Percentiles rank a stretch among this genome's conserved stretches.
Conservation (phyloP, 23 tunicate species). For the Aplidium turbinatum region DNA sequence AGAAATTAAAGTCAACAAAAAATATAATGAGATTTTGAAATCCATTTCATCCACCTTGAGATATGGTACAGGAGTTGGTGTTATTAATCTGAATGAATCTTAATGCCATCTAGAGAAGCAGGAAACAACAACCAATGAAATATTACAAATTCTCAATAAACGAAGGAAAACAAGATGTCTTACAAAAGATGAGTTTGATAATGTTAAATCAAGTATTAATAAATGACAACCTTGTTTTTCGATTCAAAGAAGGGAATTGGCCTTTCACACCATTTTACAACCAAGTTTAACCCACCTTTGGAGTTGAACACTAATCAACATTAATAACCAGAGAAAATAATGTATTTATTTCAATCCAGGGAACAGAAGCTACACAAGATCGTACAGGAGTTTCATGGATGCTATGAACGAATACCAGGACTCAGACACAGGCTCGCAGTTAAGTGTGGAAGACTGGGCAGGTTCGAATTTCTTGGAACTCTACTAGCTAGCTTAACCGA, state of each 20-base stretch:
- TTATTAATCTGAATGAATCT: neutral
- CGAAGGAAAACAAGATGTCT: neutral
- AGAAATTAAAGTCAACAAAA: too few relatives aligned
- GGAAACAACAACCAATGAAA: slow-evolving; percentile 7
- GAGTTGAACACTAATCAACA: neutral
- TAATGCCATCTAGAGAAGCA: slow-evolving; percentile 4
- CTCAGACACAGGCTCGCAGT: too few relatives aligned
- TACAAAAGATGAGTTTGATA: neutral
- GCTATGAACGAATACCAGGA: too few relatives aligned
- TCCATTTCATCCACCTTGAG: too few relatives aligned
- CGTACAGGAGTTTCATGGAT: too few relatives aligned
- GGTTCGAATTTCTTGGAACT: too few relatives aligned
- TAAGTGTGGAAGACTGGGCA: too few relatives aligned
- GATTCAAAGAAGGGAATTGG: slow-evolving; percentile 2
- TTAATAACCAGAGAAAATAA: neutral
- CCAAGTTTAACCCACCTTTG: slow-evolving; percentile 8
- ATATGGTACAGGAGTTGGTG: too few relatives aligned
- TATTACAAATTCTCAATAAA: neutral
- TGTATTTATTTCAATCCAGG: neutral
- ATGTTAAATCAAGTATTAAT: neutral
- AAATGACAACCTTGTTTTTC: neutral
- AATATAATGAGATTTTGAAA: too few relatives aligned
- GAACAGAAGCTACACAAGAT: too few relatives aligned
- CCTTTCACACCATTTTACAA: neutral
- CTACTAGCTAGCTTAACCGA: too few relatives aligned